A percentile compares a stretch with the other conserved stretches of the same genome.
Conservation (phyloP, 2,797 vertebrate species). For the Acrocephalus scirpaceus region DNA sequence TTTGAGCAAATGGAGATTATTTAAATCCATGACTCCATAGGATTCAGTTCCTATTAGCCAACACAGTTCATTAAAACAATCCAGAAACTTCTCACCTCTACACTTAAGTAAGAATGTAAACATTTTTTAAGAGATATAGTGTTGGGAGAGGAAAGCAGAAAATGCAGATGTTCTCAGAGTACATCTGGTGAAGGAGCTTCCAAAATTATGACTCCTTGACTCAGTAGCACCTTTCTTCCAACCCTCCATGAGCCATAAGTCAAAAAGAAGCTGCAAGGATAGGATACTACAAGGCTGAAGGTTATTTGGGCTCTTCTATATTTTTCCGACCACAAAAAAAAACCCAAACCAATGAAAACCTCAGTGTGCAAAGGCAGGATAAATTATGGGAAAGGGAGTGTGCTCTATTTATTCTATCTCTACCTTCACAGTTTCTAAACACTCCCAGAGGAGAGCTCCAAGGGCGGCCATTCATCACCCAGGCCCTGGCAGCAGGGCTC, state of each 20-base stretch:
- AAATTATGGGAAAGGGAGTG: not conserved
- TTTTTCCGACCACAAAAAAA: not conserved
- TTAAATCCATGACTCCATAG: not conserved
- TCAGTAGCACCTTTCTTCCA: not conserved
- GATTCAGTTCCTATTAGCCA: not conserved
- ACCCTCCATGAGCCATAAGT: rapidly evolving
- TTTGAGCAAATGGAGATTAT: not conserved
- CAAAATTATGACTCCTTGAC: not conserved
- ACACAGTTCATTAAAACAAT: not conserved
- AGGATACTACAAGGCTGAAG: not conserved
- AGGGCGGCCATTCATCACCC: constrained; percentile 27
- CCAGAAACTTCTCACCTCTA: not conserved
- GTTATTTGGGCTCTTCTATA: not conserved
- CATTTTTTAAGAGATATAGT: rapidly evolving
- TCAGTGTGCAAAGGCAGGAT: not conserved
- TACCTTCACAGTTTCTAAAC: constrained; percentile 15
- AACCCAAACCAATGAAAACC: not conserved
- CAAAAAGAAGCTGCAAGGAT: not conserved
- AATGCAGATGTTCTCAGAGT: not conserved
- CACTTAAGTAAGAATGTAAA: not conserved
- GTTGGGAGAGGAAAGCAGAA: not conserved
- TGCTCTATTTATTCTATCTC: constrained; percentile 16
- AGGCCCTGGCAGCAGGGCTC: not conserved
- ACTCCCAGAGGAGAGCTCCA: not conserved
- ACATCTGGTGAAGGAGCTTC: not conserved